Evolutionary conservation across 2,888 invertebrate species (phyloP).

Genomic region (Nymphalis polychloros): DNA sequence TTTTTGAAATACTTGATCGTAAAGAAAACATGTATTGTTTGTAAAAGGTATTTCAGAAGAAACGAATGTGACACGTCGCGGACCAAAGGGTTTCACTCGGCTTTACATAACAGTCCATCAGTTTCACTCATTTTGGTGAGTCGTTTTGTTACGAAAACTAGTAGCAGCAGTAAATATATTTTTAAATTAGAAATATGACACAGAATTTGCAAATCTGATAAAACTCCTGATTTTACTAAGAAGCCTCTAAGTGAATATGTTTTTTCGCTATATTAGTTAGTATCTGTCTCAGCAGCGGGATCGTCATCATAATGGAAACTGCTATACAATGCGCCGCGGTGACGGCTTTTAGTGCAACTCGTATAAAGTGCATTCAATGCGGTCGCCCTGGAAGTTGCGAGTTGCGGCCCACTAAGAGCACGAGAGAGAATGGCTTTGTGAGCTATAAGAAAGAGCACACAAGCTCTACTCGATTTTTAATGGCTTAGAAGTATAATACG

Average conservation of each 20-base stretch:
- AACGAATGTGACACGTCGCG: not conserved
- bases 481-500: slow-evolving; percentile 16
- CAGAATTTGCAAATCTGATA: no score
- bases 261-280: not conserved
- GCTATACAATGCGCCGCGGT: not conserved
- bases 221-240: no score
- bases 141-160: not conserved
- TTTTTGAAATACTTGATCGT: not conserved
- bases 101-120: not conserved
- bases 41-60: slow-evolving; percentile 2
- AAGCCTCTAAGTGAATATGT: not conserved
- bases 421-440: slow-evolving; percentile 14
- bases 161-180: not conserved
- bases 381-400: not conserved
- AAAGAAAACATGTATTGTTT: not conserved
- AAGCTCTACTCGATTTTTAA: slow-evolving; percentile 15
- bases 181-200: no score
- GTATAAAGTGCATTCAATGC: slow-evolving; percentile 11
- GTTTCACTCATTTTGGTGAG: not conserved
- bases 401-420: slow-evolving; percentile 5
- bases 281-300: not conserved
- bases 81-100: not conserved
- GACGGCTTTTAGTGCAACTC: slow-evolving; percentile 16
- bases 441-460: slow-evolving; percentile 18
- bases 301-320: slow-evolving; percentile 2